Conservation (phyloP, 2,113 vertebrate genomes). For the Actenoides hombroni region DNA sequence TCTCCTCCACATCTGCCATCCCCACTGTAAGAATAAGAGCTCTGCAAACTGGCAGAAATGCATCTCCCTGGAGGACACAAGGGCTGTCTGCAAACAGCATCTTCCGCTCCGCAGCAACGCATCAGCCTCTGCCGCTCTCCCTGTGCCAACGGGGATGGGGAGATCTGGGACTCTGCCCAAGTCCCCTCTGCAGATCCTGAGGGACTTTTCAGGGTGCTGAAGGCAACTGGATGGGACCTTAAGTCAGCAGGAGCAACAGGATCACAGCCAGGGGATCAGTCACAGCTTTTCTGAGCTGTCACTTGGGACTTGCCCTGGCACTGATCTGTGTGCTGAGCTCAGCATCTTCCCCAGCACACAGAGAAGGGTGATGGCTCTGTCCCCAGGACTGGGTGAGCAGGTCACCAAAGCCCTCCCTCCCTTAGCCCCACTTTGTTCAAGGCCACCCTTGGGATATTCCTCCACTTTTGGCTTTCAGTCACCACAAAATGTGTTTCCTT, state of each 20-base stretch:
- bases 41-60: not conserved
- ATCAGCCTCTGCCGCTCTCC: not conserved
- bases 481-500: not conserved
- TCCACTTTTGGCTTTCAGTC: conserved; percentile 23
- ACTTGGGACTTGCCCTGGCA: not conserved
- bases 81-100: not conserved
- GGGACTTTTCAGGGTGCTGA: not conserved
- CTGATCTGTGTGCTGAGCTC: not conserved
- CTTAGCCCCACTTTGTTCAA: not conserved
- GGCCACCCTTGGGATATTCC: not conserved
- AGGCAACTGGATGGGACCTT: not conserved
- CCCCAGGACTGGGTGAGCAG: not conserved
- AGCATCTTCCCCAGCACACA: not conserved
- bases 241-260: not conserved
- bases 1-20: not conserved
- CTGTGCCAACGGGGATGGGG: rapidly evolving
- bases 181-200: not conserved
- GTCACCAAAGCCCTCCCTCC: not conserved
- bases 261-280: not conserved
- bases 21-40: not conserved
- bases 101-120: rapidly evolving
- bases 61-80: not conserved
- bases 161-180: not conserved
- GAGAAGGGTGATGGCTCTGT: not conserved
- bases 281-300: not conserved